Evolutionary conservation across 2,888 invertebrate genomes (phyloP).

Genomic region (Drosophila birchii): DNA sequence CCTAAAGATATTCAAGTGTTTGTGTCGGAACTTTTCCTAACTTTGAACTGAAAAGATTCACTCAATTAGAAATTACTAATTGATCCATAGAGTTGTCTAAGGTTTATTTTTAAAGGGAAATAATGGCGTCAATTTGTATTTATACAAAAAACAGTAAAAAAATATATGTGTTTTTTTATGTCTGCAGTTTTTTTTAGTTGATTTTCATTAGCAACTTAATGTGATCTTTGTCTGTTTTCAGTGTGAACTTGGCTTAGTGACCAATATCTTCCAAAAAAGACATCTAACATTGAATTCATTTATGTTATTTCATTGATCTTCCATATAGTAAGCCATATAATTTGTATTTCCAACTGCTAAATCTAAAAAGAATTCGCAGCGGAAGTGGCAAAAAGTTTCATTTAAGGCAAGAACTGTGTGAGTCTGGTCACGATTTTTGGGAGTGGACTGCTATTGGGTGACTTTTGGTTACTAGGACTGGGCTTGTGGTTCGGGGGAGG

Average conservation of each 20-base stretch:
- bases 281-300: neutral
- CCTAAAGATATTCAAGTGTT: neutral
- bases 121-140: neutral
- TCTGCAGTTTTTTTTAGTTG: neutral
- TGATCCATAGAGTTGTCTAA: neutral
- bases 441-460: neutral
- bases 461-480: constrained; percentile 11
- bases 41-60: neutral
- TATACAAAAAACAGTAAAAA: neutral
- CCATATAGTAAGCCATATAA: neutral
- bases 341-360: constrained; percentile 11
- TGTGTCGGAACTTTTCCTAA: neutral
- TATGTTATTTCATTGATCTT: neutral
- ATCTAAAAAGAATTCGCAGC: constrained; percentile 15
- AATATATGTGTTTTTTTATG: neutral
- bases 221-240: no score
- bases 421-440: constrained; percentile 40
- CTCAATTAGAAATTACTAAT: neutral
- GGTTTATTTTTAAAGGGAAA: neutral
- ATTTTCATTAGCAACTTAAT: neutral
- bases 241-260: neutral
- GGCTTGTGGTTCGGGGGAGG: constrained; percentile 20
- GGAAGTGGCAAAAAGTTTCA: constrained; percentile 26
- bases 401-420: constrained; percentile 12
- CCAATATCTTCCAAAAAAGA: neutral